These are phyloP conservation scores for Microplitis demolitor DNA, from an alignment of 1,140 invertebrate species.

Conservation along the genomic window DNA sequence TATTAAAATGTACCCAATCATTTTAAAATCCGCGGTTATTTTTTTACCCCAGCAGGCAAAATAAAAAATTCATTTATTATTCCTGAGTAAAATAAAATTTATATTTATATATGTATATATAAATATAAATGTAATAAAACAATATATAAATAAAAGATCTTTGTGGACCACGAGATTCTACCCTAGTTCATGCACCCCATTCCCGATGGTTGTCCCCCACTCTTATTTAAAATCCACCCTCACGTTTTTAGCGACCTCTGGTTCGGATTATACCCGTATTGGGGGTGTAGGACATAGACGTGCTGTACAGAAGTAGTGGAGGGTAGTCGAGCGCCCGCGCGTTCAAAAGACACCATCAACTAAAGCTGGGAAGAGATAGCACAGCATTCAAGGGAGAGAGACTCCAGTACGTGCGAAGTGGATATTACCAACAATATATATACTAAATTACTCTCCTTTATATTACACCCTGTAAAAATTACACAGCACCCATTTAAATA, in stretches of 20 bases:
- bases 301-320: not conserved
- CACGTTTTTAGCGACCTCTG: slow-evolving; percentile 7
- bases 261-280: not conserved
- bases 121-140: not conserved
- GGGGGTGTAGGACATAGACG: too few relatives aligned
- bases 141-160: not conserved
- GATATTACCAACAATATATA: not conserved
- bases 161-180: slow-evolving; percentile 1
- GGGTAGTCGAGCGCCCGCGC: slow-evolving; percentile 10
- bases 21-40: too few relatives aligned
- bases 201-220: not conserved
- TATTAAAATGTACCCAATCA: too few relatives aligned
- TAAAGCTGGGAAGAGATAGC: not conserved
- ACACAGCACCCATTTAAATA: not conserved
- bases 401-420: slow-evolving; percentile 4
- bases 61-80: not conserved
- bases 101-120: not conserved
- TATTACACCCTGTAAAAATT: too few relatives aligned
- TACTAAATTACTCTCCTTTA: too few relatives aligned
- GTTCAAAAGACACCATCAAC: not conserved
- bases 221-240: not conserved
- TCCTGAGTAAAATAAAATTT: not conserved
- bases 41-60: too few relatives aligned
- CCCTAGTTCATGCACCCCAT: not conserved
- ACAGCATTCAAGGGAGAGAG: not conserved